phyloP scores from a whole-genome alignment of 2,888 invertebrate species.

The Luperina testacea region DNA sequence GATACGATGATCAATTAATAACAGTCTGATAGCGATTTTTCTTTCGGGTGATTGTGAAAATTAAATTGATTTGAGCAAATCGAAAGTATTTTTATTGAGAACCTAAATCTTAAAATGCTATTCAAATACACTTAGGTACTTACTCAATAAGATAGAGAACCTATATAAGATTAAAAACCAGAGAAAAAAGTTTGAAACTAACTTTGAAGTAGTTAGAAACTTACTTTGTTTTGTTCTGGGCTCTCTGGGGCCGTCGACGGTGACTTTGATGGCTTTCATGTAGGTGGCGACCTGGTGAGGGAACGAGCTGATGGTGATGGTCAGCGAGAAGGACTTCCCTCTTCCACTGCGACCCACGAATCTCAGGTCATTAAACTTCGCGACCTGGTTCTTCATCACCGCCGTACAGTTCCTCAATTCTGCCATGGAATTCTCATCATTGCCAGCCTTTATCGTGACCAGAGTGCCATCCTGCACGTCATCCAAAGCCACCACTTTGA shows the following conservation, averaged over 20 bases:
- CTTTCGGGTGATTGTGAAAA: background rate
- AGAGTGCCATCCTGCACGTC: constrained; percentile 98
- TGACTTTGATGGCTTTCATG: constrained; percentile 99
- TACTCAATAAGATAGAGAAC: background rate
- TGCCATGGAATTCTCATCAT: constrained; percentile 99
- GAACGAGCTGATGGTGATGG: constrained; percentile 96
- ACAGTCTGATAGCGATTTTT: background rate
- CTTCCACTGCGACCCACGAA: constrained; percentile 99
- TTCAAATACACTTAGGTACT: background rate
- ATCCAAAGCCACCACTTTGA: constrained; percentile 98
- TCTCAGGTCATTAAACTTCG: constrained; percentile 99
- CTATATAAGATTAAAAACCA: background rate
- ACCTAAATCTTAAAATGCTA: background rate
- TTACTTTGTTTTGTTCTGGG: constrained; percentile 99
- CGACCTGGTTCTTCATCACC: constrained; percentile 99
- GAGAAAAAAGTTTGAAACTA: constrained; percentile 41
- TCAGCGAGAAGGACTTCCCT: constrained; percentile 98
- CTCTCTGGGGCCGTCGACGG: constrained; percentile 99
- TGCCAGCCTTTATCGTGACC: constrained; percentile 98
- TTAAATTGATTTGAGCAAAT: background rate
- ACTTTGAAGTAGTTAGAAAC: constrained; percentile 80
- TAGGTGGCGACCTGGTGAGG: constrained; percentile 97
- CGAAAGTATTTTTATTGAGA: background rate
- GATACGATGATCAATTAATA: background rate
- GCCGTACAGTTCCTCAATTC: constrained; percentile 98